These are phyloP conservation scores for Lagria hirta DNA, from an alignment of 2,888 invertebrate species.

Conservation along the genomic window DNA sequence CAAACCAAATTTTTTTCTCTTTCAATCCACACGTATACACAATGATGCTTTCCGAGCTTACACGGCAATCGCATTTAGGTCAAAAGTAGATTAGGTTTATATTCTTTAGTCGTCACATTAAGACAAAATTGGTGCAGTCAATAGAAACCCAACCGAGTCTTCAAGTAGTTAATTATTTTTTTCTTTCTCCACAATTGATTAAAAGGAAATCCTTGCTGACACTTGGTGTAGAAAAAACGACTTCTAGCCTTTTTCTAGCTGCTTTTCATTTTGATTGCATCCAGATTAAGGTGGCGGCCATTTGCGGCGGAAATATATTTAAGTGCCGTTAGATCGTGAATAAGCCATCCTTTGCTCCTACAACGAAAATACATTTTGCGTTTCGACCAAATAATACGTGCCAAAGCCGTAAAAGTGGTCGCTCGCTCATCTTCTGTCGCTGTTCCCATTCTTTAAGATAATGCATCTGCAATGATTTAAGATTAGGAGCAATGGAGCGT, in stretches of 20 bases:
- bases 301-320: constrained; percentile 42
- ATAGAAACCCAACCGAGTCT: too few species aligned
- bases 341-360: constrained; percentile 34
- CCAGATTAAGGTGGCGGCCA: constrained; percentile 38
- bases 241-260: too few species aligned
- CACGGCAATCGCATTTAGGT: constrained; percentile 51
- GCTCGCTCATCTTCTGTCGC: constrained; percentile 22
- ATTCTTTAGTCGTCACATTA: too few species aligned
- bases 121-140: too few species aligned
- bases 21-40: constrained; percentile 31
- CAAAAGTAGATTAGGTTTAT: constrained; percentile 50
- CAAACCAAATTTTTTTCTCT: constrained; percentile 14
- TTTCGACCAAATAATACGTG: constrained; percentile 35
- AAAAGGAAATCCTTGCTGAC: too few species aligned
- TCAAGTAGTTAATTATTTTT: too few species aligned
- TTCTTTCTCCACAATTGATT: too few species aligned
- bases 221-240: too few species aligned
- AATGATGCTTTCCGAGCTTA: constrained; percentile 40
- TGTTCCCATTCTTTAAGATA: constrained; percentile 46
- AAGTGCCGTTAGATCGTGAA: constrained; percentile 40
- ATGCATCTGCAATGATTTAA: constrained; percentile 45
- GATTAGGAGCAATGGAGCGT: constrained; percentile 51
- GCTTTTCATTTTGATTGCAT: constrained; percentile 33
- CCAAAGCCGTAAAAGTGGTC: constrained; percentile 27
- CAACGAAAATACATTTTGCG: constrained; percentile 41